Conservation (phyloP, 2,113 vertebrate species). For the Prietella phreatophila region DNA sequence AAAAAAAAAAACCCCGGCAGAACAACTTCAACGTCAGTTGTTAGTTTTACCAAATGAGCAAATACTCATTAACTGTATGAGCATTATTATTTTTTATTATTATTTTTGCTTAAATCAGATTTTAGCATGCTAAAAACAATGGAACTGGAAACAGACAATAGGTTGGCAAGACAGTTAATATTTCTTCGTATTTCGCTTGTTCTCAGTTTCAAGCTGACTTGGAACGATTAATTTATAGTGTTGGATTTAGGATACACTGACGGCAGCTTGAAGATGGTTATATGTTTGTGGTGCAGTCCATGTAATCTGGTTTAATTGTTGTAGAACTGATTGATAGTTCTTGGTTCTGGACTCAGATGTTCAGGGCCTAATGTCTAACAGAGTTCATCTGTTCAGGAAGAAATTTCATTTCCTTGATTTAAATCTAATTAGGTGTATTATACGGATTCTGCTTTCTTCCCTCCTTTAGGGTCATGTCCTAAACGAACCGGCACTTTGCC, state of each 20-base stretch:
- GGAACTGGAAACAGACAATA: neutral
- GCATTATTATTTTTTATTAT: no score
- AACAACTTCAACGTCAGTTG: no score
- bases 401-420: constrained; percentile 14
- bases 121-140: no score
- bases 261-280: neutral
- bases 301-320: neutral
- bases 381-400: neutral
- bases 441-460: constrained; percentile 11
- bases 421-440: constrained; percentile 10
- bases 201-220: neutral
- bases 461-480: constrained; percentile 52
- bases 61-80: neutral
- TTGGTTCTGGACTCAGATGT: neutral
- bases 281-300: neutral
- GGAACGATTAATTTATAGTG: neutral
- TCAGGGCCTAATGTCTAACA: neutral
- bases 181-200: neutral
- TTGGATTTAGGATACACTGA: neutral
- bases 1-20: no score
- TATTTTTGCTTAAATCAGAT: no score
- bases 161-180: neutral
- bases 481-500: constrained; percentile 21
- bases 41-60: neutral
- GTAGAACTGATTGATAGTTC: neutral